Percentiles rank a stretch among this genome's conserved stretches.
Evolutionary conservation across 1,140 invertebrate species (phyloP).

Genomic region (Conus ventricosus): DNA sequence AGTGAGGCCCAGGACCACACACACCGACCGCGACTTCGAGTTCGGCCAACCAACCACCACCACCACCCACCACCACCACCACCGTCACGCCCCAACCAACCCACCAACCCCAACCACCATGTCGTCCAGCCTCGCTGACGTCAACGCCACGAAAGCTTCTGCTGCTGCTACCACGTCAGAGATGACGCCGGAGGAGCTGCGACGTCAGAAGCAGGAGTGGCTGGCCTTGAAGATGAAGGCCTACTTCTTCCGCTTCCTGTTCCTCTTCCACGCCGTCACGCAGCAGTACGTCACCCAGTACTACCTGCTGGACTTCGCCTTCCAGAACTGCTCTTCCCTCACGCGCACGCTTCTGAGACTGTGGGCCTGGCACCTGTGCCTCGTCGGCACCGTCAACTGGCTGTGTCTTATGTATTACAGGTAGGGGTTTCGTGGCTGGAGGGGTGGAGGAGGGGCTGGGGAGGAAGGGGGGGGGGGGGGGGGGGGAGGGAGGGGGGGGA

Average conservation of each 20-base stretch:
- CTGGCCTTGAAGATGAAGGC: neutral
- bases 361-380: neutral
- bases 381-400: neutral
- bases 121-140: neutral
- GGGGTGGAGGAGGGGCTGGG: too few species aligned
- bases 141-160: neutral
- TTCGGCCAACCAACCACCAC: too few species aligned
- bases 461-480: too few species aligned
- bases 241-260: neutral
- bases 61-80: neutral
- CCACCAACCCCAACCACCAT: neutral
- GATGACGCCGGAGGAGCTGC: neutral
- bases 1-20: too few species aligned
- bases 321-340: neutral
- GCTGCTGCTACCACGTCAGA: neutral
- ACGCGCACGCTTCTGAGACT: neutral
- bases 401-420: neutral
- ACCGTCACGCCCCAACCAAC: neutral
- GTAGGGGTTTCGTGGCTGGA: neutral
- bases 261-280: neutral
- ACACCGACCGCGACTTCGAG: too few species aligned
- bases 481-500: too few species aligned
- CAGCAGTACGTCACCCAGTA: neutral
- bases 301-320: slow-evolving; percentile 1
- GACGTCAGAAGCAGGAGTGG: neutral